Percentiles rank a stretch among this genome's conserved stretches.
These are phyloP conservation scores for Mus spretus DNA, from an alignment of 2,797 vertebrate genomes.

Conservation along the genomic window DNA sequence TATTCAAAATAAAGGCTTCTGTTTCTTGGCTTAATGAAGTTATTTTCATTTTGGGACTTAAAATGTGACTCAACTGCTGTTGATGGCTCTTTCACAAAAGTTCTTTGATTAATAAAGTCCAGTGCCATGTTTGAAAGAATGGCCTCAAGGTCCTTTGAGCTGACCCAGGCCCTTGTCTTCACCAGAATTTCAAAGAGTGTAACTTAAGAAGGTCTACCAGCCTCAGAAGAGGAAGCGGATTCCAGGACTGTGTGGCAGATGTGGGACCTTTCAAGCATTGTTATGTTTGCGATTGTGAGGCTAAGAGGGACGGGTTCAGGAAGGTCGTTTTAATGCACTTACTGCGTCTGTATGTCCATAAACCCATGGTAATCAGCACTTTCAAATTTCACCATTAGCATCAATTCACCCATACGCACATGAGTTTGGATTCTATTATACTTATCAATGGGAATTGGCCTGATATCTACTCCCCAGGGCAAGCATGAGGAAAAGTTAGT, in stretches of 20 bases:
- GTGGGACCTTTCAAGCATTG: background rate
- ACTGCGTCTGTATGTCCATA: background rate
- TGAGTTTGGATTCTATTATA: background rate
- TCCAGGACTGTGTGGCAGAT: background rate
- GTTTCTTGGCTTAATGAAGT: slow-evolving; percentile 37
- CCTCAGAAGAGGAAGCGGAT: slow-evolving; percentile 19
- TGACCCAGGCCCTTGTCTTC: background rate
- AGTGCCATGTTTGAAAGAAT: background rate
- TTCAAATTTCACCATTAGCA: slow-evolving; percentile 43
- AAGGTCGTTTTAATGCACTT: background rate
- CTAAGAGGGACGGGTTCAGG: background rate
- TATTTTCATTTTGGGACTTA: slow-evolving; percentile 57
- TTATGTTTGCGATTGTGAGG: background rate
- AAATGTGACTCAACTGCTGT: background rate
- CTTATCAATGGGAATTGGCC: slow-evolving; percentile 62
- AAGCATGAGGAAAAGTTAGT: slow-evolving; percentile 29
- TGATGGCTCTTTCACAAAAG: slow-evolving; percentile 54
- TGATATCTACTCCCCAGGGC: background rate
- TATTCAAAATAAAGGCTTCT: slow-evolving; percentile 36
- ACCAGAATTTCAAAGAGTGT: background rate
- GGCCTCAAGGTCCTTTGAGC: background rate
- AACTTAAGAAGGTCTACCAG: slow-evolving; percentile 22
- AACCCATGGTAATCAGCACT: background rate
- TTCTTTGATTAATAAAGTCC: slow-evolving; percentile 37
- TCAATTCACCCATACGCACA: background rate